Evolutionary conservation across 2,797 vertebrate species (phyloP).

Genomic region (Poecilia wingei): DNA sequence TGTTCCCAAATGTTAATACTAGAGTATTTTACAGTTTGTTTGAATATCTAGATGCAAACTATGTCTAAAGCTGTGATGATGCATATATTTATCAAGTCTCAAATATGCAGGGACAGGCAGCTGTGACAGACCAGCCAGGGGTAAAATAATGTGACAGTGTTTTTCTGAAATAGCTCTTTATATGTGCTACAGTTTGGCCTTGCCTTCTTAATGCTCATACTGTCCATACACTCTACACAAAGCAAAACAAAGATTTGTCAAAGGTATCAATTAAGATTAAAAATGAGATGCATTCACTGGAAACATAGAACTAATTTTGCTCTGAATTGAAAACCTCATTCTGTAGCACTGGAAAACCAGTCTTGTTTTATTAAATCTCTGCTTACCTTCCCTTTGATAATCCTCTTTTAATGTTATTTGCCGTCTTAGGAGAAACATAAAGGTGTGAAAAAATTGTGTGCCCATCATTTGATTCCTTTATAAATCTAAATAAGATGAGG

Average conservation of each 20-base stretch:
- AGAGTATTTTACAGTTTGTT: background rate
- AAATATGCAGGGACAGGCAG: background rate
- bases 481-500: background rate
- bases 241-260: background rate
- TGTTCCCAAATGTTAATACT: background rate
- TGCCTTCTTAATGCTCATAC: background rate
- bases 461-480: background rate
- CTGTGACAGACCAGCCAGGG: background rate
- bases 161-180: background rate
- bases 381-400: background rate
- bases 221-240: background rate
- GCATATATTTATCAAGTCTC: background rate
- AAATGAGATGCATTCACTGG: background rate
- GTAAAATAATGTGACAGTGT: background rate
- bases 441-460: background rate
- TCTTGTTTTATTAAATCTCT: background rate
- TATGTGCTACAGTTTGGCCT: background rate
- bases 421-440: background rate
- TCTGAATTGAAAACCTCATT: background rate
- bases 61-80: background rate
- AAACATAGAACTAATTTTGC: background rate
- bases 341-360: background rate
- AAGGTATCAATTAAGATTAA: background rate
- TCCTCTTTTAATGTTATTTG: background rate
- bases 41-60: background rate